These are phyloP conservation scores for Heterotis niloticus DNA, from an alignment of 2,113 vertebrate species.

Conservation along the genomic window DNA sequence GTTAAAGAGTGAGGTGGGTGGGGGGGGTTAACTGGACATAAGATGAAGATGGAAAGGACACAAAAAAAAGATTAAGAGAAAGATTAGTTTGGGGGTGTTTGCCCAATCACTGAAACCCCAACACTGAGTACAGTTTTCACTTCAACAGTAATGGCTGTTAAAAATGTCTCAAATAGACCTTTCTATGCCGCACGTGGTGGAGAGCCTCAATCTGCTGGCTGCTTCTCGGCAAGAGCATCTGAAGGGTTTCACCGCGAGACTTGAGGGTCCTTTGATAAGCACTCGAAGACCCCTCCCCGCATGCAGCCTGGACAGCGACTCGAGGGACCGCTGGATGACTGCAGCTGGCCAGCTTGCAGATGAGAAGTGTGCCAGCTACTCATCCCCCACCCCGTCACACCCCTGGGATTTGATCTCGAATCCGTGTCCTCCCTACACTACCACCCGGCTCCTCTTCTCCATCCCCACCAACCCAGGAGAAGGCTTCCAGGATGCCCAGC, in stretches of 20 bases:
- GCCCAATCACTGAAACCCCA: too few species aligned
- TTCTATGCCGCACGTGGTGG: not conserved
- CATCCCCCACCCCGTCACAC: not conserved
- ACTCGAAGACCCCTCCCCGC: not conserved
- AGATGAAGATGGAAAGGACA: too few species aligned
- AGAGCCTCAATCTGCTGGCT: not conserved
- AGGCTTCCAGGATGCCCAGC: not conserved
- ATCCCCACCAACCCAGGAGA: not conserved
- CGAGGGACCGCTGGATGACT: not conserved
- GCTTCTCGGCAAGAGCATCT: not conserved
- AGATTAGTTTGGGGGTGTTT: too few species aligned
- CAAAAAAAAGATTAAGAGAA: too few species aligned
- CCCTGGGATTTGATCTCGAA: too few species aligned
- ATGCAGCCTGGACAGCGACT: not conserved
- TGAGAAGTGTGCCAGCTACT: not conserved
- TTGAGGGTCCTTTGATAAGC: not conserved
- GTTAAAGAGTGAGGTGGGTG: too few species aligned
- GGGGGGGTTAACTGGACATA: too few species aligned
- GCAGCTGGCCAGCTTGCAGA: conserved; percentile 11
- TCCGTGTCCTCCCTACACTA: too few species aligned
- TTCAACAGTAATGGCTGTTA: not conserved
- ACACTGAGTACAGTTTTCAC: too few species aligned
- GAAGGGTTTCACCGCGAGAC: not conserved
- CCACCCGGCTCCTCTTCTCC: too few species aligned
- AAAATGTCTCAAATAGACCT: not conserved